Conservation (phyloP, 1,140 invertebrate genomes). For the Helicoverpa armigera region DNA sequence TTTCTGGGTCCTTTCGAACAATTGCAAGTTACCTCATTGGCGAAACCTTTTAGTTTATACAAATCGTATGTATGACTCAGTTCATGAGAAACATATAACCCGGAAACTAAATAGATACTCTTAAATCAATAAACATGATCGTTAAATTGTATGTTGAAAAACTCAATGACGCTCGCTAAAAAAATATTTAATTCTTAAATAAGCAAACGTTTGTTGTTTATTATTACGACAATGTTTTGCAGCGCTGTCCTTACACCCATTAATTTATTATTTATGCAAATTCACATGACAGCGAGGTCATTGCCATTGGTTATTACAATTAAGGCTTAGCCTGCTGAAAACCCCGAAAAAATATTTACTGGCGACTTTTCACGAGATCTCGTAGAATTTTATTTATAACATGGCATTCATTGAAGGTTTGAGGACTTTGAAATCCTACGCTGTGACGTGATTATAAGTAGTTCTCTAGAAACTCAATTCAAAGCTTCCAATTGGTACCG, state of each 20-base stretch:
- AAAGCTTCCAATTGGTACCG: not conserved
- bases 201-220: slow-evolving; percentile 19
- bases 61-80: not conserved
- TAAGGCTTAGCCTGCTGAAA: not conserved
- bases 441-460: not conserved
- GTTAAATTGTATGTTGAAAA: slow-evolving; percentile 15
- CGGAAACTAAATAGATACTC: slow-evolving; percentile 8
- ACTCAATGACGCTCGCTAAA: slow-evolving; percentile 10
- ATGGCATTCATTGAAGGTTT: not conserved
- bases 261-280: slow-evolving; percentile 15
- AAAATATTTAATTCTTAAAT: slow-evolving; percentile 32
- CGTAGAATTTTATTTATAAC: not conserved
- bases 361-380: too few species aligned
- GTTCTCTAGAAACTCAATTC: not conserved
- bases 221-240: slow-evolving; percentile 12
- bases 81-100: not conserved
- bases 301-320: not conserved
- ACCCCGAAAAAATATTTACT: not conserved
- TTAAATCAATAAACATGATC: slow-evolving; percentile 16
- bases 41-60: not conserved
- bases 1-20: too few species aligned
- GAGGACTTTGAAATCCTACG: not conserved
- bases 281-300: slow-evolving; percentile 27
- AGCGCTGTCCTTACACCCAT: slow-evolving; percentile 1
- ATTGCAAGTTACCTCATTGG: too few species aligned